A percentile compares a stretch with the other conserved stretches of the same genome.
Evolutionary conservation across 1,140 invertebrate species (phyloP).

Genomic region (Hypsibius dujardini): DNA sequence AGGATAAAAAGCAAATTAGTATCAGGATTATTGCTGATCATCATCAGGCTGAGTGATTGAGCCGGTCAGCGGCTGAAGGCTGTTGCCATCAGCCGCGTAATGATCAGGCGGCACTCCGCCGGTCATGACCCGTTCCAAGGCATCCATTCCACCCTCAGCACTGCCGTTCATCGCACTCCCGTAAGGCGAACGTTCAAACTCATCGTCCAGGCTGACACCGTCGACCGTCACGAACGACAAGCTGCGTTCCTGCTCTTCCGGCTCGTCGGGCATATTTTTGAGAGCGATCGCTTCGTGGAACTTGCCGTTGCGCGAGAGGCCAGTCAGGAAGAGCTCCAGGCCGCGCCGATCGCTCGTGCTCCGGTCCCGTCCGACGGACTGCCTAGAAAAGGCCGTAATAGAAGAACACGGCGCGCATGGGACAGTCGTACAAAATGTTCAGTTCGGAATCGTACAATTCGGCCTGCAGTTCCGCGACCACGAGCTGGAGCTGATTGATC

Average conservation of each 20-base stretch:
- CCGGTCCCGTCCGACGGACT: not conserved
- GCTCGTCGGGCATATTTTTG: not conserved
- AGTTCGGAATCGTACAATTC: too few species aligned
- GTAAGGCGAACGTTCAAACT: not conserved
- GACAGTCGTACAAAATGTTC: not conserved
- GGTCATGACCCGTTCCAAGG: conserved; percentile 1
- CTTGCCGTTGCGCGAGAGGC: conserved; percentile 2
- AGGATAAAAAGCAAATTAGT: too few species aligned
- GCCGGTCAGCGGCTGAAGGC: too few species aligned
- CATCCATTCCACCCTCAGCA: not conserved
- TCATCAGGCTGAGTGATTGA: too few species aligned
- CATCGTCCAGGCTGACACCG: not conserved
- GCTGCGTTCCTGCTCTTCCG: not conserved
- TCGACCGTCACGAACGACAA: conserved; percentile 1
- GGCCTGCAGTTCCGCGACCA: conserved; percentile 10
- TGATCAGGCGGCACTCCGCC: too few species aligned
- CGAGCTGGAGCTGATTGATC: not conserved
- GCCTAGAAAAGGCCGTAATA: not conserved
- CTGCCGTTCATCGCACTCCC: not conserved
- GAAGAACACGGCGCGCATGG: not conserved
- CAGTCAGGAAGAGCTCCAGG: not conserved
- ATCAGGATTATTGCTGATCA: too few species aligned
- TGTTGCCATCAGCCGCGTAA: too few species aligned
- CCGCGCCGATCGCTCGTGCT: not conserved
- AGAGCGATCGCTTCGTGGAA: conserved; percentile 11